phyloP scores from a whole-genome alignment of 2,113 vertebrate species.

The Leptocoma aspasia region DNA sequence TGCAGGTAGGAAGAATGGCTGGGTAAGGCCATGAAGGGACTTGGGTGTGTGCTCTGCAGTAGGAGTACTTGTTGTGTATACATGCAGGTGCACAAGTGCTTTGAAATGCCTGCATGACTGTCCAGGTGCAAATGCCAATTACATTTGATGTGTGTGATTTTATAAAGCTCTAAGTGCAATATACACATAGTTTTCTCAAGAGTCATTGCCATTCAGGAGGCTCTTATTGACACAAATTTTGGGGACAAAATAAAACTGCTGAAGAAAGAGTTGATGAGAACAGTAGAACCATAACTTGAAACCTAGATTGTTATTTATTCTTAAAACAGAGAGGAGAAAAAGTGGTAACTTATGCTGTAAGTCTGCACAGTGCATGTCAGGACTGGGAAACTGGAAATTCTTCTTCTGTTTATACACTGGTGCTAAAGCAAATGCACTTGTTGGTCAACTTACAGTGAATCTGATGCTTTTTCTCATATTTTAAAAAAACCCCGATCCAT shows the following conservation, averaged over 20 bases:
- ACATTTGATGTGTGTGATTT: background rate
- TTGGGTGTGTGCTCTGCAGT: rapidly evolving
- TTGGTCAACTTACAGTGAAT: background rate
- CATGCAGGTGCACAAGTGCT: background rate
- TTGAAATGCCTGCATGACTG: background rate
- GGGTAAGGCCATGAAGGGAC: background rate
- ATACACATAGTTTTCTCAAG: background rate
- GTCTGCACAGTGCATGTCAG: background rate
- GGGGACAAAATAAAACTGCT: background rate
- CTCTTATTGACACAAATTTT: background rate
- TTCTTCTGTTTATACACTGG: background rate
- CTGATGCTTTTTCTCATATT: background rate
- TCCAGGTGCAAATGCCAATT: background rate
- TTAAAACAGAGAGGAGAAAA: background rate
- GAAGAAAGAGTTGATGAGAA: background rate
- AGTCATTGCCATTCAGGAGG: background rate
- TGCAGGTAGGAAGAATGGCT: slow-evolving; percentile 80
- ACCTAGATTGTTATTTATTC: background rate
- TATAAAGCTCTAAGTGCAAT: background rate
- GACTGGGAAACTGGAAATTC: background rate
- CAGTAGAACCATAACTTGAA: background rate
- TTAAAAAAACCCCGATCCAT: background rate
- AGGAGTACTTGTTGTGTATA: background rate
- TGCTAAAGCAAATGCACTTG: background rate
- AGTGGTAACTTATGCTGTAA: background rate